Percentiles rank a stretch among this genome's conserved stretches.
Evolutionary conservation across 2,888 invertebrate genomes (phyloP).

Genomic region (Drosophila emarginata): DNA sequence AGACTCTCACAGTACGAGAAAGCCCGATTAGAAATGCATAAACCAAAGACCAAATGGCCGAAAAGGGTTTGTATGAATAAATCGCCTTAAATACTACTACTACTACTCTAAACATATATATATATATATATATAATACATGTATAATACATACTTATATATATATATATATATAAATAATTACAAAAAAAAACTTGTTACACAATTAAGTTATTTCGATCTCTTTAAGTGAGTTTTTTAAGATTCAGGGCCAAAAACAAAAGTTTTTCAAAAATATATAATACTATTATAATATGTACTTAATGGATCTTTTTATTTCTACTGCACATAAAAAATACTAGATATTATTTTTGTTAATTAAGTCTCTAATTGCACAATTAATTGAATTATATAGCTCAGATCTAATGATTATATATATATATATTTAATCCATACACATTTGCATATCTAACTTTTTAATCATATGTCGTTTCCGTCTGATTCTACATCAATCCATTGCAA

Average conservation of each 20-base stretch:
- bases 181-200: constrained; percentile 27
- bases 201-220: constrained; percentile 17
- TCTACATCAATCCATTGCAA: background rate
- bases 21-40: constrained; percentile 71
- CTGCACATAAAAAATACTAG: background rate
- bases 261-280: background rate
- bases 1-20: constrained; percentile 69
- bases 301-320: background rate
- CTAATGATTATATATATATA: background rate
- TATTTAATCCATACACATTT: background rate
- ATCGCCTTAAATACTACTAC: constrained; percentile 14
- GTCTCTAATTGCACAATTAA: background rate
- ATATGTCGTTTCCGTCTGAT: constrained; percentile 1
- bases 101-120: constrained; percentile 28
- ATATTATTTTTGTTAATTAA: background rate
- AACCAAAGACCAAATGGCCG: constrained; percentile 63
- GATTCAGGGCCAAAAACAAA: background rate
- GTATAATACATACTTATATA: constrained; percentile 30
- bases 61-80: constrained; percentile 75
- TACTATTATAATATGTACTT: background rate
- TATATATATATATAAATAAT: constrained; percentile 22
- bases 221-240: background rate
- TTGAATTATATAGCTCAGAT: background rate
- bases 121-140: constrained; percentile 58
- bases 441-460: background rate